Percentiles rank a stretch among this genome's conserved stretches.
Conservation (phyloP, 2,113 vertebrate genomes). For the Mormoops blainvillei region DNA sequence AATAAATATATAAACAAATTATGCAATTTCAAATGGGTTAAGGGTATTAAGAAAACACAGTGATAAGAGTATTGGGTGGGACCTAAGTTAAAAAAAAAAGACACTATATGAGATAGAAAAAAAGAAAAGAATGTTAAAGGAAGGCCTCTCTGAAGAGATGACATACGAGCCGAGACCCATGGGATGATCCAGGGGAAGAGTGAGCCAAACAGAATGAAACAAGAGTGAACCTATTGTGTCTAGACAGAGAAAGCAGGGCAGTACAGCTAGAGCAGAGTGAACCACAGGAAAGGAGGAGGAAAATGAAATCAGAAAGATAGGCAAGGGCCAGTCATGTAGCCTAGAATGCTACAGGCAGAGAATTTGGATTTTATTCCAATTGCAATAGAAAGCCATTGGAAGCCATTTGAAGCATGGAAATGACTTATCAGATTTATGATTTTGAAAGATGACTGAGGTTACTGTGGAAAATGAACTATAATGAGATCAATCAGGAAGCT, state of each 20-base stretch:
- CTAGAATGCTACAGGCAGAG: neutral
- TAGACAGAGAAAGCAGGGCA: neutral
- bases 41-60: neutral
- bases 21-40: slow-evolving; percentile 24
- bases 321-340: neutral
- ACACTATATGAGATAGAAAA: too few species aligned
- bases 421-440: neutral
- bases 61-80: neutral
- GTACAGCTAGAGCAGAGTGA: neutral
- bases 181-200: neutral
- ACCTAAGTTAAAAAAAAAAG: neutral
- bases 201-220: slow-evolving; percentile 17
- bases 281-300: neutral
- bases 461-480: slow-evolving; percentile 10
- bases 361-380: neutral
- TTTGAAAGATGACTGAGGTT: neutral
- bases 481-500: slow-evolving; percentile 7
- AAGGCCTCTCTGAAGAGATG: neutral
- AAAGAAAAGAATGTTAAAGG: neutral
- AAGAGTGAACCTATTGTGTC: slow-evolving; percentile 25
- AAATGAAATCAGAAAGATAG: slow-evolving; percentile 36
- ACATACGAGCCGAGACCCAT: neutral
- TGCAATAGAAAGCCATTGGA: neutral
- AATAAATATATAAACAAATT: slow-evolving; percentile 23
- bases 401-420: neutral